phyloP scores from a whole-genome alignment of 2,113 vertebrate species.

The Mellivora capensis region DNA sequence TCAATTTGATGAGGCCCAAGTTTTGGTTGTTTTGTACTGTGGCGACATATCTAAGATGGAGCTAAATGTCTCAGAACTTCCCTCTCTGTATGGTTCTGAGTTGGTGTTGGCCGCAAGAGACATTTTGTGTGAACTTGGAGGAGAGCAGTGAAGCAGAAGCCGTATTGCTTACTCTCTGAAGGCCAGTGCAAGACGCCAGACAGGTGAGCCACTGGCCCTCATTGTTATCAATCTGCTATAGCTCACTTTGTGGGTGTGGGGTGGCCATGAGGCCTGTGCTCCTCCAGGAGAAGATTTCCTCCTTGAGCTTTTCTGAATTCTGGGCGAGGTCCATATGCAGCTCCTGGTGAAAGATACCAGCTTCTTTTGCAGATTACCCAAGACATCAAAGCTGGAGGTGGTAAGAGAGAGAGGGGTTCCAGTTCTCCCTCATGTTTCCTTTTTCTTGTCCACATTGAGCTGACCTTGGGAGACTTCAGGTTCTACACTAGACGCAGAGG shows the following conservation, averaged over 20 bases:
- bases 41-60: not conserved
- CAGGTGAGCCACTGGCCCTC: not conserved
- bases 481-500: not conserved
- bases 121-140: not conserved
- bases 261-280: not conserved
- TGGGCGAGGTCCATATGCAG: not conserved
- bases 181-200: not conserved
- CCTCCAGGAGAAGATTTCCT: not conserved
- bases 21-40: not conserved
- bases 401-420: not conserved
- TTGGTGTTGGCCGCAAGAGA: not conserved
- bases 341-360: not conserved
- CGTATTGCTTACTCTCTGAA: not conserved
- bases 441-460: not conserved
- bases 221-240: not conserved
- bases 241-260: not conserved
- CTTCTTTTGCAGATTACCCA: not conserved
- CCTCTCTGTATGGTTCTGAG: not conserved
- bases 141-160: not conserved
- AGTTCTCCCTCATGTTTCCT: not conserved
- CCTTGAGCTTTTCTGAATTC: not conserved
- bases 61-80: not conserved
- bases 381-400: not conserved
- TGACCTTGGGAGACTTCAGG: not conserved
- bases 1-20: not conserved